Evolutionary conservation across 1,140 invertebrate species (phyloP).

Genomic region (Calephelis nemesis): DNA sequence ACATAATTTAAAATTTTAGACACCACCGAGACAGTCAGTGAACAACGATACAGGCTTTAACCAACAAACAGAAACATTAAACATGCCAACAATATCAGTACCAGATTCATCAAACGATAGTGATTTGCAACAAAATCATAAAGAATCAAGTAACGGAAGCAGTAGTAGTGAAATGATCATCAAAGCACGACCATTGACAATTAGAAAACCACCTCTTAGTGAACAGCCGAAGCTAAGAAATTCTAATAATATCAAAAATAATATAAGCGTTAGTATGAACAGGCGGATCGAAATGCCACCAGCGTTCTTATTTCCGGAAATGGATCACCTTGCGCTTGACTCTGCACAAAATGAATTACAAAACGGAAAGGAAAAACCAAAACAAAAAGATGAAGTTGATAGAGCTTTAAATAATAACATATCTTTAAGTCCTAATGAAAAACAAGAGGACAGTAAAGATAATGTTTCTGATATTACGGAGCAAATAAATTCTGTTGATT

Average conservation of each 20-base stretch:
- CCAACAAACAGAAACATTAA: constrained; percentile 44
- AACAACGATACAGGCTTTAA: constrained; percentile 54
- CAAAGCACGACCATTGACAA: constrained; percentile 88
- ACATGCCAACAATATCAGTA: constrained; percentile 48
- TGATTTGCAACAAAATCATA: constrained; percentile 53
- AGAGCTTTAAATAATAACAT: constrained; percentile 65
- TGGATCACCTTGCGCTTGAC: constrained; percentile 74
- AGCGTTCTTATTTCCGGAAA: constrained; percentile 88
- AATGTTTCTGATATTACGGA: constrained; percentile 71
- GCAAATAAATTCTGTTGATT: constrained; percentile 74
- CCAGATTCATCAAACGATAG: constrained; percentile 57
- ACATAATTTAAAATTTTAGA: constrained; percentile 46
- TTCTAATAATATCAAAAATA: constrained; percentile 75
- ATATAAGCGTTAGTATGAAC: constrained; percentile 84
- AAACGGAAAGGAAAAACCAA: constrained; percentile 60
- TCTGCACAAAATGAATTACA: constrained; percentile 43
- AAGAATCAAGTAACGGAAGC: constrained; percentile 61
- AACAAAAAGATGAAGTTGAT: constrained; percentile 67
- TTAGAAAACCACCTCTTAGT: constrained; percentile 87
- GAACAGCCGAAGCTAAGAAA: constrained; percentile 88
- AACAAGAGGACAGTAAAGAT: constrained; percentile 78
- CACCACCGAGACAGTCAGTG: constrained; percentile 68
- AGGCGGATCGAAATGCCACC: constrained; percentile 90
- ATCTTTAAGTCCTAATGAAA: constrained; percentile 51
- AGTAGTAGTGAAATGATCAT: constrained; percentile 82